Evolutionary conservation across 1,140 invertebrate genomes (phyloP).

Genomic region (Rhagoletis pomonella): DNA sequence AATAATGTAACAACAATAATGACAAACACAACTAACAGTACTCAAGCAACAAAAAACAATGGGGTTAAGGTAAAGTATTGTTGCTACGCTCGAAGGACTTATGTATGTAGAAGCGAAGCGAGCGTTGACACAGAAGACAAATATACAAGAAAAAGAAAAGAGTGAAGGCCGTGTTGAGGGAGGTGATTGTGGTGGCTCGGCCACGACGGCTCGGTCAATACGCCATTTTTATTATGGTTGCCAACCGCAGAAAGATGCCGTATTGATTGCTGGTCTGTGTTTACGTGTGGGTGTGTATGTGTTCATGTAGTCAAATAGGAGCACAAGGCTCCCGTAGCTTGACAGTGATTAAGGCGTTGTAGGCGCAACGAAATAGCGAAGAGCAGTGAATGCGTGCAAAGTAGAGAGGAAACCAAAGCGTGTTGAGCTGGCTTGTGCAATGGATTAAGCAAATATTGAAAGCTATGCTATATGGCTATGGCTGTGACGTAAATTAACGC

Average conservation of each 20-base stretch:
- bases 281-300: neutral
- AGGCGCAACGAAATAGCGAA: neutral
- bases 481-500: neutral
- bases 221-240: conserved; percentile 1
- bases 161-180: neutral
- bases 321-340: neutral
- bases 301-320: neutral
- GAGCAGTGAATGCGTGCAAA: neutral
- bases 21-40: conserved; percentile 6
- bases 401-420: neutral
- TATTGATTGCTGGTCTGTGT: neutral
- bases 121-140: neutral
- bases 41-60: conserved; percentile 23
- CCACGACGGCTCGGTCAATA: conserved; percentile 18
- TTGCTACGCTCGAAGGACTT: neutral
- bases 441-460: neutral
- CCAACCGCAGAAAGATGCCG: neutral
- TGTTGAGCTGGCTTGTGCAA: neutral
- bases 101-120: neutral
- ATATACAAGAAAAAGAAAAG: neutral
- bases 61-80: conserved; percentile 35
- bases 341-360: conserved; percentile 37
- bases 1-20: neutral
- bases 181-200: neutral
- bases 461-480: neutral